A percentile compares a stretch with the other conserved stretches of the same genome.
Conservation (phyloP, 2,113 vertebrate genomes). For the Mungos mungo region DNA sequence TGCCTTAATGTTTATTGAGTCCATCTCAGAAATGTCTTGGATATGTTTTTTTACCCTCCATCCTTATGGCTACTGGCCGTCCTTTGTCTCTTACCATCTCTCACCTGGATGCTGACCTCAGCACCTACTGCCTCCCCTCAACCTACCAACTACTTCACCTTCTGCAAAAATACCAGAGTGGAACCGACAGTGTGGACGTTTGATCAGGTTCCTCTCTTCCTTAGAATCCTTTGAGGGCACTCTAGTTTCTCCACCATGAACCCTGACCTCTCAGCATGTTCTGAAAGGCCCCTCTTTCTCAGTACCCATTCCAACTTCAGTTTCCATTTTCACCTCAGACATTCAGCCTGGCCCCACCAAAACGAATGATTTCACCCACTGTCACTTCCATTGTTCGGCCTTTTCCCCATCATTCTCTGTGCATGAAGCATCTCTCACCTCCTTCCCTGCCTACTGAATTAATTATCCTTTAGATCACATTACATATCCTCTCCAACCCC, state of each 20-base stretch:
- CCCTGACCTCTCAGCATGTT: not conserved
- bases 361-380: not conserved
- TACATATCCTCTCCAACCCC: not conserved
- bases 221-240: not conserved
- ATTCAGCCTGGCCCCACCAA: not conserved
- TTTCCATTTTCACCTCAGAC: not conserved
- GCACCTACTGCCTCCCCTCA: not conserved
- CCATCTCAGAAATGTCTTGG: not conserved
- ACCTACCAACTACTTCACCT: not conserved
- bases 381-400: not conserved
- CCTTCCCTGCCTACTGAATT: not conserved
- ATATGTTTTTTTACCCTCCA: not conserved
- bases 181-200: not conserved
- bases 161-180: not conserved
- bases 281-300: not conserved
- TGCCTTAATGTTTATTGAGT: not conserved
- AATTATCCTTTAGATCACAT: constrained; percentile 16
- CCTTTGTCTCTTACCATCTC: not conserved
- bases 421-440: not conserved
- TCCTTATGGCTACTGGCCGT: too few relatives aligned
- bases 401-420: not conserved
- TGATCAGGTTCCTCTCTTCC: not conserved
- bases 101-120: not conserved
- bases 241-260: not conserved
- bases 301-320: not conserved